Evolutionary conservation across 2,113 vertebrate genomes (phyloP).

Genomic region (Bos javanicus): DNA sequence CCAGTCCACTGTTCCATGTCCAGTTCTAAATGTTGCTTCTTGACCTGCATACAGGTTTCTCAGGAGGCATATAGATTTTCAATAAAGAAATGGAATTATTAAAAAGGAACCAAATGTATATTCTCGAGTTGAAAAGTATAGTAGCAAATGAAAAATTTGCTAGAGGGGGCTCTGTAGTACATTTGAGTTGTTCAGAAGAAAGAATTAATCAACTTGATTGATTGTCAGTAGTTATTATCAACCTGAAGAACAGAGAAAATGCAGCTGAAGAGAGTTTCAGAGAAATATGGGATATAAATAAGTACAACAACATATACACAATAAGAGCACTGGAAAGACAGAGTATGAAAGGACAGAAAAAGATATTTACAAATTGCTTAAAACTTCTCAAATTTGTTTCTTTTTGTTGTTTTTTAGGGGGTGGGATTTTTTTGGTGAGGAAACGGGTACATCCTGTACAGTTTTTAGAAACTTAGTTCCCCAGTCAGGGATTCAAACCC

Average conservation of each 20-base stretch:
- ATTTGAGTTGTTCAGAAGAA: background rate
- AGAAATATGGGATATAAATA: background rate
- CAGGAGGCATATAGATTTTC: background rate
- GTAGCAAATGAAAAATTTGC: slow-evolving; percentile 35
- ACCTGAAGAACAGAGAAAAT: slow-evolving; percentile 18
- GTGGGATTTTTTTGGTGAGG: background rate
- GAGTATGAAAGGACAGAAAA: background rate
- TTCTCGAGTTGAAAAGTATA: slow-evolving; percentile 10
- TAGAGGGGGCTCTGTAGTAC: background rate
- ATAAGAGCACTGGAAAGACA: background rate
- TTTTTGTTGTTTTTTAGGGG: background rate
- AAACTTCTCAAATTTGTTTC: background rate
- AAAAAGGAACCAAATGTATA: background rate
- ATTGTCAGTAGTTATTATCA: background rate
- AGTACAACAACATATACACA: background rate
- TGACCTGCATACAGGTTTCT: background rate
- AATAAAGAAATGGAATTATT: background rate
- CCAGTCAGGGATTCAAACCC: background rate
- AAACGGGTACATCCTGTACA: background rate
- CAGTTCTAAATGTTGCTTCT: background rate
- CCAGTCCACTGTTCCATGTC: background rate
- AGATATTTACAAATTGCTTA: background rate
- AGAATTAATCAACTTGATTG: background rate
- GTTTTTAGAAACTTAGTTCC: background rate
- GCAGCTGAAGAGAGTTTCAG: background rate